phyloP scores from a whole-genome alignment of 35 echinoderm and acorn worm species.

The Ophioderma brevispina region DNA sequence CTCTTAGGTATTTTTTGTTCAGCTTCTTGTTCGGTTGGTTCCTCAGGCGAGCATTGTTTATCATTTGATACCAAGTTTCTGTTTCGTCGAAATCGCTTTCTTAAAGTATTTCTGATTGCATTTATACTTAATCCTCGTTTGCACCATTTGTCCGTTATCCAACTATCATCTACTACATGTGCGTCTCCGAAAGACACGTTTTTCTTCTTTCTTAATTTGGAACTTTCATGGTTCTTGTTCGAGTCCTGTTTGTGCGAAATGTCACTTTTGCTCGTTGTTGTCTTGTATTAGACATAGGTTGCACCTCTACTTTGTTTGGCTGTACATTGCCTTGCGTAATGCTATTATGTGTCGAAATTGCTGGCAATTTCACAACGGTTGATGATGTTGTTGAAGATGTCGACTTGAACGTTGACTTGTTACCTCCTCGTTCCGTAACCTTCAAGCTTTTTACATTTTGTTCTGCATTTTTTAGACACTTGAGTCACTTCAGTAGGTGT shows the following conservation, averaged over 20 bases:
- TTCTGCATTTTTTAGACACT: not conserved
- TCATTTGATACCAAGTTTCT: not conserved
- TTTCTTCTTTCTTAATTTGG: not conserved
- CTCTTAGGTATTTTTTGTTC: not conserved
- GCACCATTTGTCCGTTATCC: not conserved
- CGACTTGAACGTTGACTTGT: not conserved
- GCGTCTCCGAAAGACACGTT: not conserved
- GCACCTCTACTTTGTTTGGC: not conserved
- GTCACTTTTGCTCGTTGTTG: no score
- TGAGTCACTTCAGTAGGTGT: not conserved
- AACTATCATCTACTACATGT: not conserved
- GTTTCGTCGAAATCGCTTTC: not conserved
- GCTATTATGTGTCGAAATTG: not conserved
- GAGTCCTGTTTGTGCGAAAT: not conserved
- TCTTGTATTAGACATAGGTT: not conserved
- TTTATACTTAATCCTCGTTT: not conserved
- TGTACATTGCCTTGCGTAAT: not conserved
- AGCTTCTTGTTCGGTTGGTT: not conserved
- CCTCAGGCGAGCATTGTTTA: constrained; percentile 3
- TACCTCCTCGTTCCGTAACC: not conserved
- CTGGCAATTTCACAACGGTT: not conserved
- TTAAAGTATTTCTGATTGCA: not conserved
- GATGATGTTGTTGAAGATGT: not conserved
- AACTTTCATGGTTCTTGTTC: not conserved
- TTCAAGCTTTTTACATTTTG: not conserved